Evolutionary conservation across 2,113 vertebrate genomes (phyloP).

Genomic region (Saguinus midas): DNA sequence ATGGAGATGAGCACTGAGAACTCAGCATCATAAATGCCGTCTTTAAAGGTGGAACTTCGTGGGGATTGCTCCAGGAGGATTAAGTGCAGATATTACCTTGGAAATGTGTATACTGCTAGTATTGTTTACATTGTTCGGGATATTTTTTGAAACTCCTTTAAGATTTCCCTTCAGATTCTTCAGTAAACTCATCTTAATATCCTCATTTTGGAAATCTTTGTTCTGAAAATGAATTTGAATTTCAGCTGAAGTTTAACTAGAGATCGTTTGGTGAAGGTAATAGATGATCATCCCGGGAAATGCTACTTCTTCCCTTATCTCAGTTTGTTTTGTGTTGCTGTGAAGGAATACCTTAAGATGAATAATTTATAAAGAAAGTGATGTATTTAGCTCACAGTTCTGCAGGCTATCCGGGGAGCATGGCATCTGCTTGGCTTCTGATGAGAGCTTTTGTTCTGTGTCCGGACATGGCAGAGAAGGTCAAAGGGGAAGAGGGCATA

Average conservation of each 20-base stretch:
- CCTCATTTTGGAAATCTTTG: conserved; percentile 7
- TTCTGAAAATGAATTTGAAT: conserved; percentile 4
- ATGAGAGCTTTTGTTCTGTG: neutral
- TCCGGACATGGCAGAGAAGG: neutral
- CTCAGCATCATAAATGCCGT: neutral
- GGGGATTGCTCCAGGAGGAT: neutral
- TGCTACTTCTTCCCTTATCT: neutral
- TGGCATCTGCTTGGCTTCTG: neutral
- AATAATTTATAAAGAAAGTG: neutral
- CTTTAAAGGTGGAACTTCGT: neutral
- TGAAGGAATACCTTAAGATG: neutral
- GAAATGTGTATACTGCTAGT: neutral
- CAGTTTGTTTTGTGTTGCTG: neutral
- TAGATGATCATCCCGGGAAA: neutral
- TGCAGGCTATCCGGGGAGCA: neutral
- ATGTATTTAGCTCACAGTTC: neutral
- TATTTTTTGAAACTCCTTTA: conserved; percentile 41
- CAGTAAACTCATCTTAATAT: neutral
- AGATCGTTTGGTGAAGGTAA: neutral
- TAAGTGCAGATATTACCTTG: neutral
- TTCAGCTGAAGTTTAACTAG: neutral
- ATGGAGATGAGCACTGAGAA: neutral
- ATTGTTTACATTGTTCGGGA: neutral
- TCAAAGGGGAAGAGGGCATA: neutral
- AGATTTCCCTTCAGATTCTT: neutral